These are phyloP conservation scores for Trichonephila clavata DNA, from an alignment of 1,140 invertebrate genomes.

Conservation along the genomic window DNA sequence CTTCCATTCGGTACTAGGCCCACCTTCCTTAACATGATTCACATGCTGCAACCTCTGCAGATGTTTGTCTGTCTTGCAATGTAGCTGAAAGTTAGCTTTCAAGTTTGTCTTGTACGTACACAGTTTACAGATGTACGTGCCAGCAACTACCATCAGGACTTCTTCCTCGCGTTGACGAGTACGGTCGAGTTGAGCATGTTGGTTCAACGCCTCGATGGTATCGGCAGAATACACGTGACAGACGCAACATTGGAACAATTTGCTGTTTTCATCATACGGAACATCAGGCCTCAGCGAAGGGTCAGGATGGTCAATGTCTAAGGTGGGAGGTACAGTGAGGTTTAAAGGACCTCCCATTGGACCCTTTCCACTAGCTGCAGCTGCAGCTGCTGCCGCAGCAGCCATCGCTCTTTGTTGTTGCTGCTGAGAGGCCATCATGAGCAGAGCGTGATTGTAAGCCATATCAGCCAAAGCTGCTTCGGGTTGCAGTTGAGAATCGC, in stretches of 20 bases:
- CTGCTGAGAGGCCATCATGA: constrained; percentile 88
- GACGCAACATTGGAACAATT: constrained; percentile 95
- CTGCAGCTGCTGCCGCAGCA: constrained; percentile 76
- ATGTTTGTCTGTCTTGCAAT: constrained; percentile 99
- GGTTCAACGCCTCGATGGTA: constrained; percentile 92
- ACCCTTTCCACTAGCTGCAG: constrained; percentile 47
- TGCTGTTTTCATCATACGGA: constrained; percentile 82
- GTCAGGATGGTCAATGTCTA: constrained; percentile 79
- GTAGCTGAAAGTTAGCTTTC: constrained; percentile 99
- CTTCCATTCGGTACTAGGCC: constrained; percentile 95
- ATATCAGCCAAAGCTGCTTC: constrained; percentile 96
- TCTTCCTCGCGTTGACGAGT: constrained; percentile 94
- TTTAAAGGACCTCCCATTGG: constrained; percentile 22
- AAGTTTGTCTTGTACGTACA: constrained; percentile 99
- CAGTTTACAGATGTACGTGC: constrained; percentile 97
- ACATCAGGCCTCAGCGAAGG: constrained; percentile 77
- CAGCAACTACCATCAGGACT: constrained; percentile 93
- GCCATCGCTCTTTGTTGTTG: constrained; percentile 78
- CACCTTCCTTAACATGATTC: constrained; percentile 98
- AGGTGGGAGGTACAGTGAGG: constrained; percentile 70
- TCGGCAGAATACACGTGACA: constrained; percentile 96
- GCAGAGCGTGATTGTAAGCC: constrained; percentile 95
- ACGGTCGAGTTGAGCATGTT: constrained; percentile 95
- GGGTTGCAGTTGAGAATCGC: constrained; percentile 80
- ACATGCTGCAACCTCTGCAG: constrained; percentile 98